These are phyloP conservation scores for Pyrrhia umbra DNA, from an alignment of 2,888 invertebrate genomes.

Conservation along the genomic window DNA sequence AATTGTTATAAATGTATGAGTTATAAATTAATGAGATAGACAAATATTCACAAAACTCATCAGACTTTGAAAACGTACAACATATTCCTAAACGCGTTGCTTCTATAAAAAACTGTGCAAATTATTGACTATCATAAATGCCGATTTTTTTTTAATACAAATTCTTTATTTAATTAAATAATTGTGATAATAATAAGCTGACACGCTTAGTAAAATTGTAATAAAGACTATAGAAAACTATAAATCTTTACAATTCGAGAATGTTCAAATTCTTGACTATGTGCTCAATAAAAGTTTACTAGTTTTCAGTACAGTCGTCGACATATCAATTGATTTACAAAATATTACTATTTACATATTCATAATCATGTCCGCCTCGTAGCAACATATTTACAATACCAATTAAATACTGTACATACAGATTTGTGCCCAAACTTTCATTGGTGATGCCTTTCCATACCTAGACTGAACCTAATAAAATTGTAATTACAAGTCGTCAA, in stretches of 20 bases:
- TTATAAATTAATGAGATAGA: slow-evolving; percentile 32
- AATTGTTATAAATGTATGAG: slow-evolving; percentile 20
- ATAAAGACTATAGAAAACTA: neutral
- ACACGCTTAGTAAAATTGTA: slow-evolving; percentile 9
- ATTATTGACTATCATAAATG: slow-evolving; percentile 16
- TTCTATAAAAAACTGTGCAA: slow-evolving; percentile 13
- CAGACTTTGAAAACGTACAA: slow-evolving; percentile 49
- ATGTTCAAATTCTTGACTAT: neutral
- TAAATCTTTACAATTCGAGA: neutral
- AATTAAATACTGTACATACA: slow-evolving; percentile 61
- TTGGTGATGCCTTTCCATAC: slow-evolving; percentile 15
- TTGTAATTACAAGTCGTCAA: neutral
- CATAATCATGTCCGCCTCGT: slow-evolving; percentile 47
- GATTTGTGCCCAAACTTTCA: slow-evolving; percentile 72
- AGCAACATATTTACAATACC: slow-evolving; percentile 74
- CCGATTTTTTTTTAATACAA: slow-evolving; percentile 4
- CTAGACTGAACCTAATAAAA: slow-evolving; percentile 3
- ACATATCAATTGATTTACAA: slow-evolving; percentile 43
- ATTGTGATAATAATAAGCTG: neutral
- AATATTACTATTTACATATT: slow-evolving; percentile 63
- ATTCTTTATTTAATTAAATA: neutral
- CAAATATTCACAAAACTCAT: slow-evolving; percentile 27
- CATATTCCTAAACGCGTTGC: slow-evolving; percentile 21
- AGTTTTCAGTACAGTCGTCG: slow-evolving; percentile 12
- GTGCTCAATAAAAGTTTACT: slow-evolving; percentile 13